Conservation (phyloP, 2,113 vertebrate genomes). For the Sakesphorus luctuosus region DNA sequence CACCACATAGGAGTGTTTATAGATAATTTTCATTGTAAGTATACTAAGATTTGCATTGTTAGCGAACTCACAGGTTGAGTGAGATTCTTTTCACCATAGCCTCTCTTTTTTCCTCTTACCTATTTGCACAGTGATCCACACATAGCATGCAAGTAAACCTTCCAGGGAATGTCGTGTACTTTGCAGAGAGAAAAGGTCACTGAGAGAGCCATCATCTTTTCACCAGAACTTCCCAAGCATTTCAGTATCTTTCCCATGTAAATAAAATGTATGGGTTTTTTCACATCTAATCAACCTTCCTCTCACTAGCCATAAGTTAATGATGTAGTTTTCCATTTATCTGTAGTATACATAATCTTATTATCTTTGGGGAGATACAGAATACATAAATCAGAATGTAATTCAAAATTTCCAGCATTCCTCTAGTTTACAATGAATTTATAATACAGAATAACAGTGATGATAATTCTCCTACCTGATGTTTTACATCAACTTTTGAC, state of each 20-base stretch:
- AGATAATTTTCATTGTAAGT: background rate
- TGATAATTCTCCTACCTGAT: background rate
- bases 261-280: background rate
- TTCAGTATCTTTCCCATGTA: background rate
- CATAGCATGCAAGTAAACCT: background rate
- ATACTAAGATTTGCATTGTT: background rate
- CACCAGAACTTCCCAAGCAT: background rate
- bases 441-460: background rate
- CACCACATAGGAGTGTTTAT: accelerated
- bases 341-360: background rate
- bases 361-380: background rate
- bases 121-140: background rate
- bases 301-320: background rate
- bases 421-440: background rate
- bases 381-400: background rate
- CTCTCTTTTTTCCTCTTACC: background rate
- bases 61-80: background rate
- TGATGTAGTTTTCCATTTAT: background rate
- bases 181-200: background rate
- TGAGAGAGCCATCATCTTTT: background rate
- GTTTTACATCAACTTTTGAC: background rate
- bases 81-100: background rate
- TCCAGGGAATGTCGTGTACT: background rate
- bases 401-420: background rate
- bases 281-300: background rate